Percentiles rank a stretch among this genome's conserved stretches.
Evolutionary conservation across 1,140 invertebrate genomes (phyloP).

Genomic region (Bombus waltoni): DNA sequence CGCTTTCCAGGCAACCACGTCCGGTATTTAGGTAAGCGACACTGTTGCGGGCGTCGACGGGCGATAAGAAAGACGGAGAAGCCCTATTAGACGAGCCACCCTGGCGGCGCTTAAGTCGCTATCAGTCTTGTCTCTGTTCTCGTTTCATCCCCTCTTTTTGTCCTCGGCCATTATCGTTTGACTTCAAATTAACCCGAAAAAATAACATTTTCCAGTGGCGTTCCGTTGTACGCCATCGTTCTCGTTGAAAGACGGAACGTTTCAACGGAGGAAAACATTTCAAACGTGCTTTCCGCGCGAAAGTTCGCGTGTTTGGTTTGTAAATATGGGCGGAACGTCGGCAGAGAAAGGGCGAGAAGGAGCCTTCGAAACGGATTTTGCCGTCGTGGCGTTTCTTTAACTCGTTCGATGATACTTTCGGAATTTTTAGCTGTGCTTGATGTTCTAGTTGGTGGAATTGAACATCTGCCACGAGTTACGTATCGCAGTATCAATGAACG

Average conservation of each 20-base stretch:
- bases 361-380: conserved; percentile 16
- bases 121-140: conserved; percentile 43
- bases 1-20: conserved; percentile 65
- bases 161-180: background rate
- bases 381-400: background rate
- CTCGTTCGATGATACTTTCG: background rate
- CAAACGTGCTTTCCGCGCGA: background rate
- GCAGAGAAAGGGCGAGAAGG: background rate
- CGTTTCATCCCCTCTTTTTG: background rate
- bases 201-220: background rate
- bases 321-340: background rate
- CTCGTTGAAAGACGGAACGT: background rate
- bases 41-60: conserved; percentile 21
- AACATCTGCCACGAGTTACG: background rate
- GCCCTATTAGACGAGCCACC: conserved; percentile 41
- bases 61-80: conserved; percentile 45
- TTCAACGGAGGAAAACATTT: conserved; percentile 14
- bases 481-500: too few relatives aligned
- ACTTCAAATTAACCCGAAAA: conserved; percentile 11
- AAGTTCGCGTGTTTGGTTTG: conserved; percentile 19
- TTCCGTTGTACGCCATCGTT: background rate
- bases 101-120: conserved; percentile 49
- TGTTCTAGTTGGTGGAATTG: background rate
- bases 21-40: conserved; percentile 72
- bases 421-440: background rate